Percentiles rank a stretch among this genome's conserved stretches.
Conservation (phyloP, 2,797 vertebrate species). For the Hirundo rustica region DNA sequence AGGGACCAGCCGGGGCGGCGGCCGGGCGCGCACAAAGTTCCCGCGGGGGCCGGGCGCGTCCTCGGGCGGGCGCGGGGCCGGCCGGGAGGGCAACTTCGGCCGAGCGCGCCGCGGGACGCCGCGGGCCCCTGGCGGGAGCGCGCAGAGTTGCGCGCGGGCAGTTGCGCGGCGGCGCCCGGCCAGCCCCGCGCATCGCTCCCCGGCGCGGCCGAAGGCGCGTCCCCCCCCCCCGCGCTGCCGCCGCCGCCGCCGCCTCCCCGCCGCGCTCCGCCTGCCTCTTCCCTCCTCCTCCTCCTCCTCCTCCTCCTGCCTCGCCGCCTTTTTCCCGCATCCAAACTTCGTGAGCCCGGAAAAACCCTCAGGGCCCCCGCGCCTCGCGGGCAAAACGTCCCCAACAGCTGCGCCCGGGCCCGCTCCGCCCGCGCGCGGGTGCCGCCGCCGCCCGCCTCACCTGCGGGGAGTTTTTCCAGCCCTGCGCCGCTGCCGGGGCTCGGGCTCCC, state of each 20-base stretch:
- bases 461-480: conserved; percentile 76
- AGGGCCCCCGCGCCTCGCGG: conserved; percentile 54
- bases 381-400: conserved; percentile 66
- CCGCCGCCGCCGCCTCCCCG: conserved; percentile 26
- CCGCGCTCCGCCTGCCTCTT: conserved; percentile 44
- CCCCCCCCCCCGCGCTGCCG: not conserved
- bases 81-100: not conserved
- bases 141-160: conserved; percentile 63
- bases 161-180: conserved; percentile 66
- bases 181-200: conserved; percentile 31
- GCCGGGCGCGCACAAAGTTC: not conserved
- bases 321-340: conserved; percentile 67
- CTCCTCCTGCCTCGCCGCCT: conserved; percentile 24
- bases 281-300: conserved; percentile 19
- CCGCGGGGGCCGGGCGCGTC: not conserved
- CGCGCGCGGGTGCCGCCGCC: conserved; percentile 77
- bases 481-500: conserved; percentile 50
- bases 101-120: conserved; percentile 59
- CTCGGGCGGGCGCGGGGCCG: not conserved
- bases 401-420: conserved; percentile 63
- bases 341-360: conserved; percentile 85
- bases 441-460: conserved; percentile 86
- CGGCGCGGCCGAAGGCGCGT: not conserved
- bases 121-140: conserved; percentile 66
- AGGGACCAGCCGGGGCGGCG: not conserved